Evolutionary conservation across 2,888 invertebrate species (phyloP).

Genomic region (Aspidapion aeneum): DNA sequence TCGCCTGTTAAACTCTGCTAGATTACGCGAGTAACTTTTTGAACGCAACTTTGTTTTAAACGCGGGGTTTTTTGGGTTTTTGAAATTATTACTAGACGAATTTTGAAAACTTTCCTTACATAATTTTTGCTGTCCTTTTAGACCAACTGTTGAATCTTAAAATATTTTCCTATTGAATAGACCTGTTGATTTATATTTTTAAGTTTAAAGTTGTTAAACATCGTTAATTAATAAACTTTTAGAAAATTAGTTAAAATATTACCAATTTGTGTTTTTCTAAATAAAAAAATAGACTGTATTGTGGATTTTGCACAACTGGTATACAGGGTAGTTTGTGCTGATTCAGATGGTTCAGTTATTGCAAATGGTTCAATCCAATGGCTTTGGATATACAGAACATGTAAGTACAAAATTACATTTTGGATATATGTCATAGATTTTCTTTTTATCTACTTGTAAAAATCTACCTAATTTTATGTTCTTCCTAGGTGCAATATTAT

Average conservation of each 20-base stretch:
- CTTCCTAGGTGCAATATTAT: too few species aligned
- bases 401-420: conserved; percentile 58
- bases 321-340: not conserved
- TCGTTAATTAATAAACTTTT: too few species aligned
- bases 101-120: not conserved
- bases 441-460: too few species aligned
- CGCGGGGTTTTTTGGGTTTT: not conserved
- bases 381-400: conserved; percentile 74
- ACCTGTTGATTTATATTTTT: too few species aligned
- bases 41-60: not conserved
- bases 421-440: too few species aligned
- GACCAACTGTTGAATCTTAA: too few species aligned
- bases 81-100: not conserved
- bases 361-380: conserved; percentile 75
- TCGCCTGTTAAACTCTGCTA: not conserved
- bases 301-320: not conserved
- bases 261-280: too few species aligned
- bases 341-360: conserved; percentile 75
- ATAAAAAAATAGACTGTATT: too few species aligned
- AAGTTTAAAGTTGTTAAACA: not conserved
- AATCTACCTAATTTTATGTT: too few species aligned
- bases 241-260: too few species aligned
- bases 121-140: not conserved
- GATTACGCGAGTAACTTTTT: not conserved
- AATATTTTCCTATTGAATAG: too few species aligned